Evolutionary conservation across 1,140 invertebrate species (phyloP).

Genomic region (Pseudomyrmex dendroicus): DNA sequence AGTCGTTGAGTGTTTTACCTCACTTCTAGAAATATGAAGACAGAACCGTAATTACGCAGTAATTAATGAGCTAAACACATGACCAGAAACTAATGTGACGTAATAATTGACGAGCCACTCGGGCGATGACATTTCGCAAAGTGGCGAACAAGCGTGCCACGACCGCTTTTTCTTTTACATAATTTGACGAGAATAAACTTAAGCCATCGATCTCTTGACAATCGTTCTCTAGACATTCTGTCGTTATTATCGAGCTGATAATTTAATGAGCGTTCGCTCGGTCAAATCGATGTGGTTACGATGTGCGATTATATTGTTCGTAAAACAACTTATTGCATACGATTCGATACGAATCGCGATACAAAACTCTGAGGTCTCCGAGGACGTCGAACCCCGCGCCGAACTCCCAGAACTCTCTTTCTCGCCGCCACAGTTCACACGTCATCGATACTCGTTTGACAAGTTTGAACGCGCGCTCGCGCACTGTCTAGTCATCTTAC

Average conservation of each 20-base stretch:
- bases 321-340: background rate
- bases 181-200: conserved; percentile 55
- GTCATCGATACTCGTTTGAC: conserved; percentile 48
- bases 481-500: conserved; percentile 1
- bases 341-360: background rate
- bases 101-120: background rate
- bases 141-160: conserved; percentile 59
- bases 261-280: conserved; percentile 56
- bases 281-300: conserved; percentile 11
- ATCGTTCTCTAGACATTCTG: background rate
- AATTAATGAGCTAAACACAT: conserved; percentile 12
- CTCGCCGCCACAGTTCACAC: conserved; percentile 2
- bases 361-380: background rate
- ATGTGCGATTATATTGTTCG: too few relatives aligned
- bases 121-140: conserved; percentile 46
- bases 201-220: too few relatives aligned
- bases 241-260: conserved; percentile 40
- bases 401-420: conserved; percentile 1
- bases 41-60: conserved; percentile 7
- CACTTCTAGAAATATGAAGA: background rate
- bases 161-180: conserved; percentile 14
- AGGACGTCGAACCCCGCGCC: background rate
- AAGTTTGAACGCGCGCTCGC: background rate
- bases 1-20: background rate
- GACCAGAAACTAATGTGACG: conserved; percentile 1